Evolutionary conservation across 1,140 invertebrate species (phyloP).

Genomic region (Sipha flava): DNA sequence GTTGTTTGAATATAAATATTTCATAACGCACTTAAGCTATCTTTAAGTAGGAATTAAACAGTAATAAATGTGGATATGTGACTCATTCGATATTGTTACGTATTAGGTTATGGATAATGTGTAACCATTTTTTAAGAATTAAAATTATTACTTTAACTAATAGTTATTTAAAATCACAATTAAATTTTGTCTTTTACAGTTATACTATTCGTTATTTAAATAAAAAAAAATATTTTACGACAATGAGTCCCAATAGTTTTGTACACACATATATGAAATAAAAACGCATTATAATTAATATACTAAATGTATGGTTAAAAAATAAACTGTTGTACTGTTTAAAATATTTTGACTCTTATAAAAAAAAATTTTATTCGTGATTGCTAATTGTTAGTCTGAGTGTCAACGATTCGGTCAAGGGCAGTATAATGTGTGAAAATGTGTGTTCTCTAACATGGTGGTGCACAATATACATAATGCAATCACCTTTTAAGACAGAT

Average conservation of each 20-base stretch:
- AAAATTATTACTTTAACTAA: not conserved
- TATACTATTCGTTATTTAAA: not conserved
- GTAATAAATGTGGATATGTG: not conserved
- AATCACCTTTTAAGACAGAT: no score
- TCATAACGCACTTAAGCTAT: no score
- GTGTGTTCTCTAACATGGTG: no score
- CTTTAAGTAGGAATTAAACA: no score
- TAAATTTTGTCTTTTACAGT: not conserved
- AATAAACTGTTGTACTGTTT: not conserved
- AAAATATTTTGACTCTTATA: not conserved
- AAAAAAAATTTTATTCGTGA: not conserved
- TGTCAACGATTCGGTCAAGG: no score
- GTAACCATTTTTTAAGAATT: not conserved
- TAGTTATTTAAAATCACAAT: not conserved
- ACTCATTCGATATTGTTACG: not conserved
- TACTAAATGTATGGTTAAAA: not conserved
- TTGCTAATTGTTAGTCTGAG: not conserved
- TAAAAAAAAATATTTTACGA: not conserved
- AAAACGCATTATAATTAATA: not conserved
- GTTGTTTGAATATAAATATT: no score
- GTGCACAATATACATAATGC: no score
- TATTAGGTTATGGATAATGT: not conserved
- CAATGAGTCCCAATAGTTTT: not conserved
- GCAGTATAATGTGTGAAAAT: no score
- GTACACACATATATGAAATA: not conserved